Evolutionary conservation across 2,113 vertebrate species (phyloP).

Genomic region (Indicator maculatus): DNA sequence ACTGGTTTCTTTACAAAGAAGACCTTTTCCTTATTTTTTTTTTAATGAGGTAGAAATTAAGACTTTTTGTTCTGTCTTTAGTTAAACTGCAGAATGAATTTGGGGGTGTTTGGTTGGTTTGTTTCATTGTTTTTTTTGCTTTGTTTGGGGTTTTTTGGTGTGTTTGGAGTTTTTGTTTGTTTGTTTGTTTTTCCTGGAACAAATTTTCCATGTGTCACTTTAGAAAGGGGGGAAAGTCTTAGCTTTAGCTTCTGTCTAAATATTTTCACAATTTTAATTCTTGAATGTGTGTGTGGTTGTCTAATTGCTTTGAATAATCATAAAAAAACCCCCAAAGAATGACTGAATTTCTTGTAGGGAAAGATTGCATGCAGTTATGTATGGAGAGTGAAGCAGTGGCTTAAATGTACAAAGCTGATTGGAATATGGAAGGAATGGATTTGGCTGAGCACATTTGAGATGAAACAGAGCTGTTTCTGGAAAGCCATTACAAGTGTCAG

Average conservation of each 20-base stretch:
- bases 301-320: conserved; percentile 21
- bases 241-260: conserved; percentile 4
- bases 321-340: neutral
- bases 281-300: neutral
- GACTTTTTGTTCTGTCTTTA: neutral
- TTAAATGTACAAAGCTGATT: neutral
- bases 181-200: neutral
- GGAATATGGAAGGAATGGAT: neutral
- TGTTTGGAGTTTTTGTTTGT: too few relatives aligned
- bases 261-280: conserved; percentile 16
- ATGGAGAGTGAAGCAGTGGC: neutral
- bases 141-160: too few relatives aligned
- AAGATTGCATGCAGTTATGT: neutral
- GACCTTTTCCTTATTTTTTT: neutral
- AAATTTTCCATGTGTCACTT: neutral
- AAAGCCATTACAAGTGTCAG: neutral
- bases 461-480: conserved; percentile 1
- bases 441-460: conserved; percentile 15
- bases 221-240: neutral
- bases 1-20: neutral
- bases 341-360: neutral
- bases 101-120: neutral
- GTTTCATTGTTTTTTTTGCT: neutral
- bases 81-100: neutral
- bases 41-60: neutral